Evolutionary conservation across 2,888 invertebrate genomes (phyloP).

Genomic region (Drosophila hawaiiensis): DNA sequence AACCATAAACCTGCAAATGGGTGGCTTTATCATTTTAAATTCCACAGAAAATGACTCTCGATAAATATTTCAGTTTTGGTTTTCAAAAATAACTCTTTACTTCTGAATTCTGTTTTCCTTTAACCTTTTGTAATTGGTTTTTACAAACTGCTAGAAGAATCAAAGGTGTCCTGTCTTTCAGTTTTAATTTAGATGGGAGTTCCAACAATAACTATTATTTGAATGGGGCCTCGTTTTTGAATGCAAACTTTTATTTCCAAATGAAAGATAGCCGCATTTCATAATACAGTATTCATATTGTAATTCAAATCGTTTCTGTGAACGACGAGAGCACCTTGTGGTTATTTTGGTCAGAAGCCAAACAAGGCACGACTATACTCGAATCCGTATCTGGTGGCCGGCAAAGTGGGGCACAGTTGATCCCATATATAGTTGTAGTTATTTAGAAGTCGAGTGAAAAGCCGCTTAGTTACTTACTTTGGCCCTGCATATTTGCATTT

Average conservation of each 20-base stretch:
- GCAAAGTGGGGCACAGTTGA: slow-evolving; percentile 66
- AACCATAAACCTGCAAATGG: background rate
- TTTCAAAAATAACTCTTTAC: background rate
- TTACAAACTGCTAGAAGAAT: background rate
- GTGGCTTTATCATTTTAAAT: background rate
- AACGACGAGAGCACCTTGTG: slow-evolving; percentile 52
- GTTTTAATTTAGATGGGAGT: background rate
- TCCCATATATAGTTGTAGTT: slow-evolving; percentile 28
- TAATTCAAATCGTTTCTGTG: slow-evolving; percentile 69
- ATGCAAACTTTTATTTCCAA: slow-evolving; percentile 25
- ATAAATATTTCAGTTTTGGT: background rate
- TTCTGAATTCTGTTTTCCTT: background rate
- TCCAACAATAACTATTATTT: background rate
- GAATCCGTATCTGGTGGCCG: slow-evolving; percentile 41
- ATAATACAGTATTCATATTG: slow-evolving; percentile 54
- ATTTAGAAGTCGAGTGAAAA: slow-evolving; percentile 44
- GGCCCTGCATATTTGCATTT: slow-evolving; percentile 72
- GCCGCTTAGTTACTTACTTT: slow-evolving; percentile 48
- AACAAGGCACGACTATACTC: slow-evolving; percentile 61
- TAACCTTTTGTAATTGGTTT: background rate
- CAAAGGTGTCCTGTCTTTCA: background rate
- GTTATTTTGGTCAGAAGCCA: slow-evolving; percentile 80
- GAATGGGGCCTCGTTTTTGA: slow-evolving; percentile 1
- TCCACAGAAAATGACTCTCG: background rate
- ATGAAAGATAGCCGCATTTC: slow-evolving; percentile 24